Base-by-base conservation (phyloP, 2,113 vertebrate genomes). In the Chrysemys picta region DNA sequence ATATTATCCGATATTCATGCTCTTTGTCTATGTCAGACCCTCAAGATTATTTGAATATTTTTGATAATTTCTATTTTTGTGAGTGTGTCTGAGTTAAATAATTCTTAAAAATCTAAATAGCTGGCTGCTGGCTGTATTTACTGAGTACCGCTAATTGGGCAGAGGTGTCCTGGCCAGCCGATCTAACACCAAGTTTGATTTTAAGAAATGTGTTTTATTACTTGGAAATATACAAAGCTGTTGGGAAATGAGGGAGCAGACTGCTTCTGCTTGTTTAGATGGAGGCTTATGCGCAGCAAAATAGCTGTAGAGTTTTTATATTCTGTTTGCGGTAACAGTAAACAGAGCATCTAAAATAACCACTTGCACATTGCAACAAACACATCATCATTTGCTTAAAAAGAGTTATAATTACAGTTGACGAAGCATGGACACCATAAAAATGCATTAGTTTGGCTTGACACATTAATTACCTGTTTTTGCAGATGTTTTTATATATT, bases 401-500 rank as follows among this genome's bases (percentile, higher is more conserved):
- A 99, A 99, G 98, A 99, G 98, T 99, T 99, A 98, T 99, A 99
- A 99, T 99, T 99, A 99, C 98, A 98, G 98, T 98, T 98, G 98
- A 98, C 98, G 98, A 99, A 98, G 98, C 99, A 98, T 98, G 98
- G 99, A 98, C 98, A 98, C 98, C 98, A 99, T 99, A 99, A 98
- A 99, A 99, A 99, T 98, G 98, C 98, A 99, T 99, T 99, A 99
- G 99, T 99, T 99, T 99, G 98, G 98, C 98, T 98, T 99, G 99
- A 99, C 98, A 99, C 98, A 98, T 99, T 99, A 99, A 99, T 99
- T 99, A 99, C 99, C 98, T 99, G 99, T 98, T 99, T 99, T 99
- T 99, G 99, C 99, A 99, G 99, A 99, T 99, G 99, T 99, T 99
- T 99, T 98, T 98, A 98, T 98, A 98, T 98, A 99, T 99, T 99